A percentile compares a stretch with the other conserved stretches of the same genome.
These are phyloP conservation scores for Drosophila neocordata DNA, from an alignment of 1,140 invertebrate genomes.

Conservation along the genomic window DNA sequence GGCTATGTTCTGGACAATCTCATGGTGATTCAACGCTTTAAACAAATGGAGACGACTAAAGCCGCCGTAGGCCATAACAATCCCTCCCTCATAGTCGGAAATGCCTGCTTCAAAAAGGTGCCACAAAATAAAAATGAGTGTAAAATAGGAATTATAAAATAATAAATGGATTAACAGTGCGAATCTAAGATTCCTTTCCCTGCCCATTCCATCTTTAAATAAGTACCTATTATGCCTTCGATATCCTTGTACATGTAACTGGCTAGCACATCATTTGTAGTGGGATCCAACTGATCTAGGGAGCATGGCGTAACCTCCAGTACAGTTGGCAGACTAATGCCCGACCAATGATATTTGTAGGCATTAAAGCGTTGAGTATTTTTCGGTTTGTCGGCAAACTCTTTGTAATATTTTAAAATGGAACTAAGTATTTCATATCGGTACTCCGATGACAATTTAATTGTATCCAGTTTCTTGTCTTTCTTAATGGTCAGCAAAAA, in stretches of 20 bases:
- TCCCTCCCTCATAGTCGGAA: constrained; percentile 90
- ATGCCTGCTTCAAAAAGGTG: constrained; percentile 84
- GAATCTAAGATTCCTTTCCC: constrained; percentile 27
- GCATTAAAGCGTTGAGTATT: constrained; percentile 93
- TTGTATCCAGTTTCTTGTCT: constrained; percentile 95
- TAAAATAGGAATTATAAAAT: constrained; percentile 47
- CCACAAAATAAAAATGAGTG: constrained; percentile 69
- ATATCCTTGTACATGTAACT: constrained; percentile 98
- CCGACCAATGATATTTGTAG: constrained; percentile 98
- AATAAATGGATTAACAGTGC: constrained; percentile 34
- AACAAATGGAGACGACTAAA: constrained; percentile 96
- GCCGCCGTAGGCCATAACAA: constrained; percentile 93
- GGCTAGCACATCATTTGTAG: constrained; percentile 90
- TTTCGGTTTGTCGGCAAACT: constrained; percentile 91
- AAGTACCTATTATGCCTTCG: constrained; percentile 87
- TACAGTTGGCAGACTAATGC: constrained; percentile 92
- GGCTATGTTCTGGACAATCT: constrained; percentile 93
- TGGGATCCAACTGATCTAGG: constrained; percentile 94
- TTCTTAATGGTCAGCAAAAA: constrained; percentile 95
- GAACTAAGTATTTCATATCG: constrained; percentile 96
- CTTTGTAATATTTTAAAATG: constrained; percentile 91
- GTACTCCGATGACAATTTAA: constrained; percentile 99
- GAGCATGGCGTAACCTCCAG: constrained; percentile 95
- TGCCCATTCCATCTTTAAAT: constrained; percentile 28
- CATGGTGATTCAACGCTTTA: constrained; percentile 91